Evolutionary conservation across 1,140 invertebrate species (phyloP), one percentile per base, ranked within the genome.

Genomic region (Danaus melanippus): DNA sequence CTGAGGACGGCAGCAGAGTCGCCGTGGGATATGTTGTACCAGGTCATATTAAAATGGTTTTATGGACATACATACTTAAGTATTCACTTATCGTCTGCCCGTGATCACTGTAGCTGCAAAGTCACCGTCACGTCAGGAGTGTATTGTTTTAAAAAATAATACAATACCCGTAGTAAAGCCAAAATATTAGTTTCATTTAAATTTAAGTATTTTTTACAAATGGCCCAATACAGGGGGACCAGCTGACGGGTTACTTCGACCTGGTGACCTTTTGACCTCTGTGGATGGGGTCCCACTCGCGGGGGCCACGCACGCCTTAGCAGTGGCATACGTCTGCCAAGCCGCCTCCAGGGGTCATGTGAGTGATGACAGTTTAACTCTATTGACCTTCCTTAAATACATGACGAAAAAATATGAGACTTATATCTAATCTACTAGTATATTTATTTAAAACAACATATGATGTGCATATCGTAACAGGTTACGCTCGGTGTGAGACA

Each of bases 1-100:
- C 96, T 0, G 98, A 99, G 88, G 97, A 99, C 89, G 95, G 96
- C 60, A 97, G 96, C 62, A 95, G 98, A 88, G 95, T 98, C 53
- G 95, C 96, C 4, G 96, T 99, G 48, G 97, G 97, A 12, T 94
- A 97, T 78, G 96, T 99, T 69, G 97, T 99, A 32, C 93, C 95
- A 0, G 95, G 95, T 66, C 49, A 56, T 47, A 21, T 2, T 10
- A 48, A 48, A 48, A 50, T 4, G 21, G 21, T 32, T 32, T 32
- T 32, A 32, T 32, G 7, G 21, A 8, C 15, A 5, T 5, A 2
- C 5, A 21, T 1, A 21, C 5, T 2, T 21, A 21, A 21, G 17
- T 21, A 21, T 21, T 21, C 17, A 21, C 17, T 2, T 21, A 1
- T 21, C 17, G 17, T 21, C 17, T 21, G 17, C 1, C 1, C 5